Evolutionary conservation across 2,888 invertebrate genomes (phyloP).

Genomic region (Erynnis tages): DNA sequence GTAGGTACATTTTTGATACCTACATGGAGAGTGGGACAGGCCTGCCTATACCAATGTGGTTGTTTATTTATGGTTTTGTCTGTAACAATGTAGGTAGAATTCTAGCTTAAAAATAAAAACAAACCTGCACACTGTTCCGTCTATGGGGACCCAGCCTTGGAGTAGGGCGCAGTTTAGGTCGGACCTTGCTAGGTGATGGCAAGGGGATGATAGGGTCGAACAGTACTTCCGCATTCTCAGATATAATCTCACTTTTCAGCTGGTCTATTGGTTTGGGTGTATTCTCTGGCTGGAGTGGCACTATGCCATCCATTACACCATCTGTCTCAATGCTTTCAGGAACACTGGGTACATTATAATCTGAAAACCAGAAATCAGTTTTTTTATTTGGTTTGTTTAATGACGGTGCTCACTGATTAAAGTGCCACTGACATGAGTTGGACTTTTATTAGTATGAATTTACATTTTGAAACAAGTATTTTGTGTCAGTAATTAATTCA

Average conservation of each 20-base stretch:
- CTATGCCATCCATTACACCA: constrained; percentile 68
- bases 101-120: no score
- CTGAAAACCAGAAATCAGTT: constrained; percentile 46
- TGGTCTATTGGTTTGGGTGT: constrained; percentile 61
- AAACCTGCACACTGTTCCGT: constrained; percentile 84
- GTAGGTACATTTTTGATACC: no score
- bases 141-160: constrained; percentile 84
- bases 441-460: no score
- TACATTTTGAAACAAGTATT: no score
- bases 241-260: constrained; percentile 69
- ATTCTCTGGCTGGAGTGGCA: constrained; percentile 54
- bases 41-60: no score
- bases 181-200: constrained; percentile 83
- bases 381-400: not conserved
- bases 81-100: no score
- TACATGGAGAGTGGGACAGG: no score
- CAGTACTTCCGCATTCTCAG: constrained; percentile 68
- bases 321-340: constrained; percentile 51
- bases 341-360: constrained; percentile 58
- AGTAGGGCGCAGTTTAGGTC: constrained; percentile 85
- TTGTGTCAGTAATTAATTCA: no score
- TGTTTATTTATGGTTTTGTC: no score
- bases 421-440: no score
- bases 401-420: no score
- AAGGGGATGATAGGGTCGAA: constrained; percentile 77